These are phyloP conservation scores for Palaemon carinicauda DNA, from an alignment of 1,140 invertebrate species.

Conservation along the genomic window DNA sequence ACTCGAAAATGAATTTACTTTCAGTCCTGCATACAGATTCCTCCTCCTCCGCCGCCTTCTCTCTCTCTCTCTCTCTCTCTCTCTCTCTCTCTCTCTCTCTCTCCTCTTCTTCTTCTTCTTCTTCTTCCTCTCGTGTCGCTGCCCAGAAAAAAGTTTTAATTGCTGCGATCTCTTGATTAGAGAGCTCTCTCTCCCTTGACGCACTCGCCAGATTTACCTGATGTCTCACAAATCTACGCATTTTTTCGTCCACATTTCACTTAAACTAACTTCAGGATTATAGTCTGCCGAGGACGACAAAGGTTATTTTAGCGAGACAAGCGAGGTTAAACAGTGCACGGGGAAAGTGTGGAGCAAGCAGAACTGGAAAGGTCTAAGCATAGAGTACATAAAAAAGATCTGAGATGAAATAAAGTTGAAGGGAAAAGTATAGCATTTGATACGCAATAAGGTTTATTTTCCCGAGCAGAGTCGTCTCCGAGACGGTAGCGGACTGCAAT, in stretches of 20 bases:
- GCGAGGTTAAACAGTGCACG: no score
- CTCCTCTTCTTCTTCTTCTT: not conserved
- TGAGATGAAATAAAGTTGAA: no score
- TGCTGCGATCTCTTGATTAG: constrained; percentile 12
- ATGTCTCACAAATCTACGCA: not conserved
- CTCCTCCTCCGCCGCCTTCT: not conserved
- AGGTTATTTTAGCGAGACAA: no score
- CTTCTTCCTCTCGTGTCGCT: not conserved
- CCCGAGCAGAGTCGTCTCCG: not conserved
- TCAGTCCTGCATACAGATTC: not conserved
- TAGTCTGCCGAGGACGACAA: no score
- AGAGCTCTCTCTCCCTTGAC: constrained; percentile 8
- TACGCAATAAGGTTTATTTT: not conserved
- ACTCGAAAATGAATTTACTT: no score
- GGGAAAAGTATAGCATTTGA: no score
- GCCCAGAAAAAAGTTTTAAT: constrained; percentile 3
- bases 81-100: not conserved
- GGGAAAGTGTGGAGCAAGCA: no score
- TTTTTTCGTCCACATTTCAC: not conserved
- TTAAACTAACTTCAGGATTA: not conserved
- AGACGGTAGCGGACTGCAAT: not conserved
- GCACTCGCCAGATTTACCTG: not conserved
- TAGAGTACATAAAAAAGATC: no score
- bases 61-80: not conserved
- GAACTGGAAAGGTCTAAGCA: no score